A percentile compares a stretch with the other conserved stretches of the same genome.
These are phyloP conservation scores for Hoplias malabaricus DNA, from an alignment of 2,113 vertebrate genomes.

Conservation along the genomic window DNA sequence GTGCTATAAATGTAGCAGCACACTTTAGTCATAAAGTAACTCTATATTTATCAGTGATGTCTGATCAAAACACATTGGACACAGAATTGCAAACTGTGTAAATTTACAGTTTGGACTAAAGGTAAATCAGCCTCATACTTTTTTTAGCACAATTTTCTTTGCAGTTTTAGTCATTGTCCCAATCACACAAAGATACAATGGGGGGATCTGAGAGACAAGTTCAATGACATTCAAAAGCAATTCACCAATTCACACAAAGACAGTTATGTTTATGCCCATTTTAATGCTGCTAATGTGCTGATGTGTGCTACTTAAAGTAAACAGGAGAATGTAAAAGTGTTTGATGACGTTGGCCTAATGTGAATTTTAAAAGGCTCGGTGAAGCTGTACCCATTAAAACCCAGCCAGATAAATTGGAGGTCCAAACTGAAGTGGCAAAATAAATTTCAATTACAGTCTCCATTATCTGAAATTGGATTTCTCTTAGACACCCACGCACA, in stretches of 20 bases:
- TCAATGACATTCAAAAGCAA: not conserved
- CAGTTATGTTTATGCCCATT: not conserved
- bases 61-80: too few species aligned
- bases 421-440: conserved; percentile 54
- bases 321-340: conserved; percentile 24
- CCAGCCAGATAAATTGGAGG: conserved; percentile 52
- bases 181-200: too few species aligned
- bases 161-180: too few species aligned
- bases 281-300: not conserved
- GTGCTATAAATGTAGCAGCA: not conserved
- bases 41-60: too few species aligned
- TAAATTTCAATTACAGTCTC: conserved; percentile 62
- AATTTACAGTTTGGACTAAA: too few species aligned
- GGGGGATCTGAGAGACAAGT: not conserved
- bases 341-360: conserved; percentile 24
- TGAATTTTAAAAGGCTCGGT: conserved; percentile 22
- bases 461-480: conserved; percentile 61
- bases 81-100: too few species aligned
- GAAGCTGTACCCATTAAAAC: conserved; percentile 47
- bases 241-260: not conserved
- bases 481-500: conserved; percentile 51
- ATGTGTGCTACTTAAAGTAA: not conserved
- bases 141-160: too few species aligned
- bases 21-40: not conserved
- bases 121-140: too few species aligned